Percentiles rank a stretch among this genome's conserved stretches.
These are phyloP conservation scores for Triplophysa rosa DNA, from an alignment of 2,113 vertebrate genomes.

Conservation along the genomic window DNA sequence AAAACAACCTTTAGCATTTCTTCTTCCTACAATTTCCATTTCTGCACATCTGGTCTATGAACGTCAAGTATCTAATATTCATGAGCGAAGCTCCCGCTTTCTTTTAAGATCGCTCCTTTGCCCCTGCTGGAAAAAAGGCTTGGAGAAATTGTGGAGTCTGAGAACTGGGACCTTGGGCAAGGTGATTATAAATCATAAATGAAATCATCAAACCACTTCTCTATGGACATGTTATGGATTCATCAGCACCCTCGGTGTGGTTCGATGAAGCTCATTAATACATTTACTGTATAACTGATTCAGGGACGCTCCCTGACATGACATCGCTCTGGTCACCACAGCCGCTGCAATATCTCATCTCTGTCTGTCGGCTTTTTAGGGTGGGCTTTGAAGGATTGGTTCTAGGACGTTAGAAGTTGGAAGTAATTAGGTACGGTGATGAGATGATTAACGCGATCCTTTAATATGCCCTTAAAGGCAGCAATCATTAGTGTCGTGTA, in stretches of 20 bases:
- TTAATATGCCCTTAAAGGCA: constrained; percentile 38
- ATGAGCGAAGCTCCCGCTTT: neutral
- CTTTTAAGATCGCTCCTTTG: neutral
- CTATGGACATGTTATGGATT: constrained; percentile 20
- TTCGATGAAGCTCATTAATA: constrained; percentile 15
- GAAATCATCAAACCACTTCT: constrained; percentile 16
- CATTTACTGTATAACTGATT: constrained; percentile 5
- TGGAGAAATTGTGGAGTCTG: neutral
- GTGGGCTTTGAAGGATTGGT: constrained; percentile 40
- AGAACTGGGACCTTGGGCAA: constrained; percentile 7
- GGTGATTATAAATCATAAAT: constrained; percentile 29
- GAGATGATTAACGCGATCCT: constrained; percentile 49
- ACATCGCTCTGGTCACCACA: constrained; percentile 7
- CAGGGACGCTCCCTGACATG: constrained; percentile 29
- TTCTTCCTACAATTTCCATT: too few relatives aligned
- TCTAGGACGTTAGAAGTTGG: constrained; percentile 33
- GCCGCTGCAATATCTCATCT: constrained; percentile 11
- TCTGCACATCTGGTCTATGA: too few relatives aligned
- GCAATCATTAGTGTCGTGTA: constrained; percentile 34
- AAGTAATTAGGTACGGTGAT: constrained; percentile 48
- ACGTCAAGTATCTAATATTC: neutral
- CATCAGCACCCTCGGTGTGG: constrained; percentile 2
- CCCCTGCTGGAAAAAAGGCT: neutral
- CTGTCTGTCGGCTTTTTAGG: constrained; percentile 24
- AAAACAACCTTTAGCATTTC: too few relatives aligned